These are phyloP conservation scores for Nansenia antarctica DNA, from an alignment of 2,113 vertebrate species.

Conservation along the genomic window DNA sequence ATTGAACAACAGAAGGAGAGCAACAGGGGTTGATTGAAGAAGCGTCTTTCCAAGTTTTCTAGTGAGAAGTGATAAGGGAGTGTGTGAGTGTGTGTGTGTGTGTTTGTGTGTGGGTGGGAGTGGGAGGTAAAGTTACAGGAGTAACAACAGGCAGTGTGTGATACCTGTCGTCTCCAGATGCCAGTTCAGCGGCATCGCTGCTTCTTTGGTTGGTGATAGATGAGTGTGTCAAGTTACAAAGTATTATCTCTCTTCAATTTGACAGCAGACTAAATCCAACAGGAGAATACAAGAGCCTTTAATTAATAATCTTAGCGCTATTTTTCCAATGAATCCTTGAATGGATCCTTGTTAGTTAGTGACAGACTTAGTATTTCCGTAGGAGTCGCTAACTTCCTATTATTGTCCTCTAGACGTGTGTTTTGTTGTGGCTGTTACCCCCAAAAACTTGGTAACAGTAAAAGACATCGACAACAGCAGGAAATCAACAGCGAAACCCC, in stretches of 20 bases:
- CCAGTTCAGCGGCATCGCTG: conserved; percentile 39
- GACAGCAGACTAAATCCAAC: conserved; percentile 50
- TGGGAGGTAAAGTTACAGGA: neutral
- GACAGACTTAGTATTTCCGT: too few relatives aligned
- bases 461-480: too few relatives aligned
- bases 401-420: too few relatives aligned
- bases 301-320: neutral
- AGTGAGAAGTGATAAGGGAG: conserved; percentile 26
- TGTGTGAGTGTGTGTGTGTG: neutral
- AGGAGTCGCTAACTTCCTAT: too few relatives aligned
- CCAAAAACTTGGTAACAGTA: too few relatives aligned
- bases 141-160: neutral
- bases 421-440: too few relatives aligned
- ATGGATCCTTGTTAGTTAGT: neutral
- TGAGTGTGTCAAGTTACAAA: conserved; percentile 51
- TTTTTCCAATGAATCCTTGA: too few relatives aligned
- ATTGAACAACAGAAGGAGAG: conserved; percentile 65
- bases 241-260: conserved; percentile 55
- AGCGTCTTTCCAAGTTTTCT: conserved; percentile 26
- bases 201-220: conserved; percentile 27
- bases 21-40: conserved; percentile 42
- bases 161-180: too few relatives aligned
- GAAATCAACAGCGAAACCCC: too few relatives aligned
- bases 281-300: neutral
- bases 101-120: too few relatives aligned